Evolutionary conservation across 2,888 invertebrate genomes (phyloP), one percentile per base, ranked within the genome.

Genomic region (Bellardia pandia): DNA sequence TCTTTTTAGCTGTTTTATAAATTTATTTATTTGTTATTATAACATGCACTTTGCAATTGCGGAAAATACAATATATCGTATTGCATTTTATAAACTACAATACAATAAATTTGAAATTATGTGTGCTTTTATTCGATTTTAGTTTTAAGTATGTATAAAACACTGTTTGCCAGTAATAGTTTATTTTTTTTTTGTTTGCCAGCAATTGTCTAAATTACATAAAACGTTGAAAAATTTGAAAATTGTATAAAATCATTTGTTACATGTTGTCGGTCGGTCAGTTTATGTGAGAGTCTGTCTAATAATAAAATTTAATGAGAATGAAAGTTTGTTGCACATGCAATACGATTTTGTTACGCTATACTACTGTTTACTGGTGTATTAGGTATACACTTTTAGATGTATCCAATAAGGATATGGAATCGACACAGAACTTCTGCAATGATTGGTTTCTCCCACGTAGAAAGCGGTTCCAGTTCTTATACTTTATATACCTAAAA

Each of bases 201-300:
- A 75, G 33, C 58, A 75, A 77, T 78, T 84, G 64, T 66, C 23
- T 71, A 78, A 80, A 62, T 85, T 85, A 80, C 79, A 85, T 85
- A 85, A 85, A 85, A 80, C 48, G 7, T 69, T 80, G 42, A 62
- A 51, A 75, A 62, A 30, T 53, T 75, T 79, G 30, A 58, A 60
- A 71, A 37, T 74, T 64, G 16, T 33, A 48, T 33, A 45, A 42
- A 42, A 16, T 60, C 30, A 58, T 58, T 71, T 71, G 3, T 77
- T 78, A 78, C 51, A 76, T 76, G 58, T 69, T n/a, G 23, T 62
- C 37, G 30, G 23, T 62, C 37, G 71, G 76, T 77, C 64, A 84
- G 66, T 78, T 66, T 58, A 40, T 78, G 33, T 56, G 45, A 53
- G 62, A 77, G 71, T 83, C 16, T 68, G 58, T 58, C 14, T 45